These are phyloP conservation scores for Hydrolagus affinis DNA, from an alignment of 2,113 vertebrate species.

Conservation along the genomic window DNA sequence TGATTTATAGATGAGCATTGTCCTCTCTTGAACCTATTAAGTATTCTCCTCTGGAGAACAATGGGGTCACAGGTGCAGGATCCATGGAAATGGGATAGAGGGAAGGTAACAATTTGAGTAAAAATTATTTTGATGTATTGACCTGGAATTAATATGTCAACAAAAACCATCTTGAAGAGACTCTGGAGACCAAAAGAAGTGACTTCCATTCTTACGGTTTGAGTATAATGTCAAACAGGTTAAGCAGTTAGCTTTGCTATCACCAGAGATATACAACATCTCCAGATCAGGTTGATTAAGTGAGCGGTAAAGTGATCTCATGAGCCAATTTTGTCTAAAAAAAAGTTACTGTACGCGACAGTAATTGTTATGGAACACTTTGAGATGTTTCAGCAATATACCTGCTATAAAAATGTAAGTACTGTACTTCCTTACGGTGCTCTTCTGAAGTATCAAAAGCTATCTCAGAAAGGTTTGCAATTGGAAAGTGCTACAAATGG, in stretches of 20 bases:
- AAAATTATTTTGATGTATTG: neutral
- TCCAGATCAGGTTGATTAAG: neutral
- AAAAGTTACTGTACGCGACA: too few species aligned
- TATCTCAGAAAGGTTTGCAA: neutral
- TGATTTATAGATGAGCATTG: neutral
- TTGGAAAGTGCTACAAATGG: neutral
- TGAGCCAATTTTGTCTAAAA: too few species aligned
- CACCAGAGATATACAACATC: neutral
- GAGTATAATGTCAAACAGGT: neutral
- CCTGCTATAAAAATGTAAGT: too few species aligned
- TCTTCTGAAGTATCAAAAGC: neutral
- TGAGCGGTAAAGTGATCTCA: neutral
- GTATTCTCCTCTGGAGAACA: neutral
- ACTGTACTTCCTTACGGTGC: neutral
- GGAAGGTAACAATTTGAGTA: neutral
- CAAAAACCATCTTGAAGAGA: neutral
- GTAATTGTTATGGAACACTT: too few species aligned
- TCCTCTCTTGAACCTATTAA: neutral
- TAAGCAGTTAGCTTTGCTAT: neutral
- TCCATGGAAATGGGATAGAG: neutral
- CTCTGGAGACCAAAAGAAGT: neutral
- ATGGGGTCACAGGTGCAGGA: neutral
- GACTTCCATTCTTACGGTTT: neutral
- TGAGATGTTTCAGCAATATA: too few species aligned
- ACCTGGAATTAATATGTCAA: neutral